These are phyloP conservation scores for Murina feae DNA, from an alignment of 2,113 vertebrate species.

Conservation along the genomic window DNA sequence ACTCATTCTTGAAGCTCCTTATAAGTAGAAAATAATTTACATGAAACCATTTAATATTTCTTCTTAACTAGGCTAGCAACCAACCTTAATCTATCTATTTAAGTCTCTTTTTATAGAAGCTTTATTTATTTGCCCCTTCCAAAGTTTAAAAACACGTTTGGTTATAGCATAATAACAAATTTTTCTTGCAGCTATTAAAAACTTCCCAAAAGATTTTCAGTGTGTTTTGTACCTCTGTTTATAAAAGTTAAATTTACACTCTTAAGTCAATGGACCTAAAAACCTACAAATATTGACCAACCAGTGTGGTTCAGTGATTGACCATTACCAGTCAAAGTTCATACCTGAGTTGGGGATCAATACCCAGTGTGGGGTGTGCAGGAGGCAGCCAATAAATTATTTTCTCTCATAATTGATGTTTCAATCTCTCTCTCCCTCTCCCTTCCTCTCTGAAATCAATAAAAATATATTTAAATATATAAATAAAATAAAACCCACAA, in stretches of 20 bases:
- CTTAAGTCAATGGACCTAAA: neutral
- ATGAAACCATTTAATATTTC: neutral
- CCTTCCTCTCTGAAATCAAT: no score
- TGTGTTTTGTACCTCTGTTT: neutral
- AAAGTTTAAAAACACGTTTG: neutral
- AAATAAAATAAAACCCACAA: no score
- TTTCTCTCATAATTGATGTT: no score
- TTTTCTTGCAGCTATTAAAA: slow-evolving; percentile 13
- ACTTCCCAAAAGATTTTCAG: neutral
- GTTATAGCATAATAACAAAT: neutral
- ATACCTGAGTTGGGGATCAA: no score
- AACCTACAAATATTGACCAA: neutral
- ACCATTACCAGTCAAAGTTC: no score
- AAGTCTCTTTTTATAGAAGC: neutral
- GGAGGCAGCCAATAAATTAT: no score
- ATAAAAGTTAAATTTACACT: neutral
- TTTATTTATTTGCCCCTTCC: slow-evolving; percentile 11
- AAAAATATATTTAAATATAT: no score
- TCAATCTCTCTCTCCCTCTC: no score
- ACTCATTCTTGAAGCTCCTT: neutral
- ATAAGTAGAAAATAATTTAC: slow-evolving; percentile 12
- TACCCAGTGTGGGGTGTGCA: no score
- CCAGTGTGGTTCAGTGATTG: no score
- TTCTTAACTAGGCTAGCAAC: neutral
- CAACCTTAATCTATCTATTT: neutral